A percentile compares a stretch with the other conserved stretches of the same genome.
Evolutionary conservation across 2,113 vertebrate species (phyloP).

Genomic region (Verasper variegatus): DNA sequence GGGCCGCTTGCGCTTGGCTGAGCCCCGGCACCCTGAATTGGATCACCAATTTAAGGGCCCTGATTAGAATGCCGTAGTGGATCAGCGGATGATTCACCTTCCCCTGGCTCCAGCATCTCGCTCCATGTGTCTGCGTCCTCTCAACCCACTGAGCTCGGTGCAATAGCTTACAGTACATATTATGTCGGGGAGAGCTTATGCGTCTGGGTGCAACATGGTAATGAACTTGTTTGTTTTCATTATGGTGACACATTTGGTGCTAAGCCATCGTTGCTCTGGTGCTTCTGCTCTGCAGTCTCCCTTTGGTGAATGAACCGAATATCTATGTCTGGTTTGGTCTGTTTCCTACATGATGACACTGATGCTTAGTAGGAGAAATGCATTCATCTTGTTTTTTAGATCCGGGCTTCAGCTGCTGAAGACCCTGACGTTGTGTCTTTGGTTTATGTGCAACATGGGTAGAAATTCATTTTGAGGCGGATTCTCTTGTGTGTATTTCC

Average conservation of each 20-base stretch:
- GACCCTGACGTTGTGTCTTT: too few species aligned
- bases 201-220: background rate
- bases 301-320: background rate
- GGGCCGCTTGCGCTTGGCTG: constrained; percentile 54
- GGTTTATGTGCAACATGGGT: too few species aligned
- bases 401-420: too few species aligned
- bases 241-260: background rate
- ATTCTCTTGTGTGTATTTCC: too few species aligned
- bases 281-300: background rate
- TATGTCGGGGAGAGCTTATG: background rate
- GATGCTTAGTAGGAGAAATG: background rate
- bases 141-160: constrained; percentile 9
- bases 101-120: constrained; percentile 32
- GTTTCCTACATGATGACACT: background rate
- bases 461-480: too few species aligned
- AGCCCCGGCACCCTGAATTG: constrained; percentile 37
- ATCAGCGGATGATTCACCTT: constrained; percentile 61
- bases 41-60: constrained; percentile 49
- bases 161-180: background rate
- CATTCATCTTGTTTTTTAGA: background rate
- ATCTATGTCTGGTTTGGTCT: background rate
- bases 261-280: background rate
- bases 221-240: constrained; percentile 22
- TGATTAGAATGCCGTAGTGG: constrained; percentile 64
- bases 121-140: constrained; percentile 19